Evolutionary conservation across 2,113 vertebrate species (phyloP).

Genomic region (Suncus etruscus): DNA sequence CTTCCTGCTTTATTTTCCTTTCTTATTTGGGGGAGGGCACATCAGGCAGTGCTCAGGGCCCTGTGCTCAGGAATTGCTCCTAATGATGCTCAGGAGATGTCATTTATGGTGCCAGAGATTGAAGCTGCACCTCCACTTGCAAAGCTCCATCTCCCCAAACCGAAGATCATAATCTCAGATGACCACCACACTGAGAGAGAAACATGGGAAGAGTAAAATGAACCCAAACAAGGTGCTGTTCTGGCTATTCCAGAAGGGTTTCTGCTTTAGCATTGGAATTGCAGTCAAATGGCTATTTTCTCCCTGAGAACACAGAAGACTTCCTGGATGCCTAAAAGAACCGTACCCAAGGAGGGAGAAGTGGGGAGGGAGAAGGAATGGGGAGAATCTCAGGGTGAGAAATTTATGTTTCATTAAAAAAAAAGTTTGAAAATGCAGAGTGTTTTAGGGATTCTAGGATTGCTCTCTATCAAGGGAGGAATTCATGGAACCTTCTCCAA

Average conservation of each 20-base stretch:
- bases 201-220: neutral
- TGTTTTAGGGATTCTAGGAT: constrained; percentile 1
- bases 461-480: constrained; percentile 14
- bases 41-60: no score
- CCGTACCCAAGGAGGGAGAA: neutral
- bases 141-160: no score
- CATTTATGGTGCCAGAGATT: no score
- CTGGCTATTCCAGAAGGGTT: neutral
- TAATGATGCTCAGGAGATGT: no score
- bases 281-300: neutral
- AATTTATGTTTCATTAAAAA: constrained; percentile 76
- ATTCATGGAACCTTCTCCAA: neutral
- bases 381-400: neutral
- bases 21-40: no score
- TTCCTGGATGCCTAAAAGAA: constrained; percentile 15
- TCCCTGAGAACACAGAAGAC: constrained; percentile 3
- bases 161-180: neutral
- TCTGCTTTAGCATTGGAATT: neutral
- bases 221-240: neutral
- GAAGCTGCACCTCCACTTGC: no score
- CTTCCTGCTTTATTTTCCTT: no score
- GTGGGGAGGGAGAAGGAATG: neutral
- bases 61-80: no score
- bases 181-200: neutral
- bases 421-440: constrained; percentile 15